A percentile compares a stretch with the other conserved stretches of the same genome.
These are phyloP conservation scores for Microctenopoma lineatum DNA, from an alignment of 2,797 vertebrate species.

Conservation along the genomic window DNA sequence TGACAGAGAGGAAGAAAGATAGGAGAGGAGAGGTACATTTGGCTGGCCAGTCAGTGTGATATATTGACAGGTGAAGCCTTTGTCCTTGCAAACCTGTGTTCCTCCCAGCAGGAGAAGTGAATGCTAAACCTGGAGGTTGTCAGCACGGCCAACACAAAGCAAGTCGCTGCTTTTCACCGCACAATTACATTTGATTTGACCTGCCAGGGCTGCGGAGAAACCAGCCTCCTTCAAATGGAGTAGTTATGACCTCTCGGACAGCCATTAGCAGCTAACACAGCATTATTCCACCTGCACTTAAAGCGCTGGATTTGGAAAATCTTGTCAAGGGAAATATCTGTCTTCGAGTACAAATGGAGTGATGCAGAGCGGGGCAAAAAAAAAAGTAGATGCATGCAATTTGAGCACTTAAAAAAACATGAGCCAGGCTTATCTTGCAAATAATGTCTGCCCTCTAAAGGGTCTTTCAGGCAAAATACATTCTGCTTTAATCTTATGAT, in stretches of 20 bases:
- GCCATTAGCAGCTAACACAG: conserved; percentile 81
- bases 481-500: conserved; percentile 20
- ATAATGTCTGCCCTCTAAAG: conserved; percentile 68
- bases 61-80: conserved; percentile 90
- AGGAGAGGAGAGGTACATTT: conserved; percentile 74
- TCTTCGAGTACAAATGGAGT: conserved; percentile 61
- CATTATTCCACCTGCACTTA: conserved; percentile 80
- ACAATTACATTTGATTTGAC: conserved; percentile 87
- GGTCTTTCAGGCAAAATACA: conserved; percentile 42
- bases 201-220: conserved; percentile 78
- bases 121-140: conserved; percentile 85
- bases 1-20: conserved; percentile 70
- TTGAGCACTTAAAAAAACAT: conserved; percentile 76
- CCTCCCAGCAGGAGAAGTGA: conserved; percentile 86
- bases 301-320: conserved; percentile 73
- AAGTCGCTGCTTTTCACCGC: conserved; percentile 74
- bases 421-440: conserved; percentile 72
- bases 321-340: conserved; percentile 78
- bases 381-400: conserved; percentile 67
- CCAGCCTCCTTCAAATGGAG: conserved; percentile 82
- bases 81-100: conserved; percentile 87
- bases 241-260: conserved; percentile 85
- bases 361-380: conserved; percentile 58
- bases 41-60: conserved; percentile 85
- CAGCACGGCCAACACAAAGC: conserved; percentile 80